Evolutionary conservation across 2,113 vertebrate species (phyloP).

Genomic region (Xenus cinereus): DNA sequence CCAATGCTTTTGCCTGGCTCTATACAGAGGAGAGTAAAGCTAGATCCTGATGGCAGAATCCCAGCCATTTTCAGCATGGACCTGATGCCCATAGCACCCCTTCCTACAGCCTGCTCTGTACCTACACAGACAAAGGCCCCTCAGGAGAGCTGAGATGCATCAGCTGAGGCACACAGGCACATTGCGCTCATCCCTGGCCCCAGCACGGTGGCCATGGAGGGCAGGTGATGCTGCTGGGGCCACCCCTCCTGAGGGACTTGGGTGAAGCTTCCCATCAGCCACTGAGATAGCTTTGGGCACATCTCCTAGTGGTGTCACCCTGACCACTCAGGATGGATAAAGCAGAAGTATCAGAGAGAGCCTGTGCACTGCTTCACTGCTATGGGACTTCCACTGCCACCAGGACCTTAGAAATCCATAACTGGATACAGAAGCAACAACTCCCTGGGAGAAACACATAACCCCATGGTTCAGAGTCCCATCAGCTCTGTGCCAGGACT

Average conservation of each 20-base stretch:
- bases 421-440: accelerated
- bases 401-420: neutral
- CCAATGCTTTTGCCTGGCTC: accelerated
- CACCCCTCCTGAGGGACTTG: neutral
- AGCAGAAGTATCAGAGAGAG: neutral
- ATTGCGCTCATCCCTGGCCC: neutral
- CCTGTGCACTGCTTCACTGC: neutral
- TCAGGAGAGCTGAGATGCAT: neutral
- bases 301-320: neutral
- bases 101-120: neutral
- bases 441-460: neutral
- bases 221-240: neutral
- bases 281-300: neutral
- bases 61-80: neutral
- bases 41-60: neutral
- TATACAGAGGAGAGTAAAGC: neutral
- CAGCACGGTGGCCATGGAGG: neutral
- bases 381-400: neutral
- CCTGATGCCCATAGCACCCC: neutral
- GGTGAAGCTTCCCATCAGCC: neutral
- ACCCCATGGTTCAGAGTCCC: neutral
- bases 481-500: neutral
- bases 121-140: neutral
- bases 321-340: neutral
- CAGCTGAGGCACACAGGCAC: neutral